Base-by-base conservation (phyloP, 2,888 invertebrate species). In the Empis stercorea region DNA sequence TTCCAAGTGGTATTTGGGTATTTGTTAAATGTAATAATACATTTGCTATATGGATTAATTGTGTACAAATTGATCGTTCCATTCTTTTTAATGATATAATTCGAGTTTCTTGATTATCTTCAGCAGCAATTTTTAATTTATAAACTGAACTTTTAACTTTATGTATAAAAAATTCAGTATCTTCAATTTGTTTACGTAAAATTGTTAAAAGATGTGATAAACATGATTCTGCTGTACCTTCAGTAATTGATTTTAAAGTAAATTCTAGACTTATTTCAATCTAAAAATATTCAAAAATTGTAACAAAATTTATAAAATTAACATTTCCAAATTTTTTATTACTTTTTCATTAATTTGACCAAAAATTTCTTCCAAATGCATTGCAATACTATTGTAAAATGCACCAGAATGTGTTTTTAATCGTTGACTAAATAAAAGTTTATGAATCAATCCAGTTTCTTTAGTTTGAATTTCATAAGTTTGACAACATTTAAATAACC, bases 61-160 rank as follows among this genome's bases (percentile, higher is more conserved):
- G 77, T n/a, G 71, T 71, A 54, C 76, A 78, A 23, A 79, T 63
- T 13, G 73, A 74, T 39, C 73, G 68, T 59, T 79, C 78, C 55
- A 74, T 71, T 1, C 64, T 62, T 55, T 71, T 74, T 40, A 78
- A 58, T 51, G 67, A 63, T 43, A 73, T 72, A 43, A 66, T 55
- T 47, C 60, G 62, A 58, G 70, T 70, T 48, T 71, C 69, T 1
- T 68, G 64, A 52, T 71, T 67, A 2, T 64, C 63, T 45, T 73
- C 71, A 2, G 71, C 59, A 34, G 70, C 66, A 51, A 73, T 68
- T 53, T 71, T 66, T 30, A 65, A 61, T 46, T 69, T 67, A 48
- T 67, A 71, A 36, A 66, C 61, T 10, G 69, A 57, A 57, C 69
- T 72, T 38, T 72, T 73, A 10, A 72, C 72, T 39, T 71, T 65